Evolutionary conservation across 1,140 invertebrate genomes (phyloP), one percentile per base, ranked within the genome.

Genomic region (Wiebesia pumilae): DNA sequence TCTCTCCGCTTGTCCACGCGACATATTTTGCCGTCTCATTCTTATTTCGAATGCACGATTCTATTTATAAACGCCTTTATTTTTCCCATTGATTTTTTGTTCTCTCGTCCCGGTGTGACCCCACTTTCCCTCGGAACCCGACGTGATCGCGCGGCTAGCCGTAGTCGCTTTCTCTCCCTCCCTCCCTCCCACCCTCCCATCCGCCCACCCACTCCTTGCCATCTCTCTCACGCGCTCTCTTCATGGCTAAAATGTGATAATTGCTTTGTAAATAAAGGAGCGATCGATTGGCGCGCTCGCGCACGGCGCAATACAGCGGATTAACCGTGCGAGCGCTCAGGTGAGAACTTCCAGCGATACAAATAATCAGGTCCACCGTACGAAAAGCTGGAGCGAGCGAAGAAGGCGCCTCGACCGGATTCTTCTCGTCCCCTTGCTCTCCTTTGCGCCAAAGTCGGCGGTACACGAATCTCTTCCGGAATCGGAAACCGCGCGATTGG

Each of bases 11-110:
- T n/a, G 21, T 21, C 21, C 24, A n/a, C 75, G n/a, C 75, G 75
- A 77, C 75, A 30, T 30, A 47, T 77, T 65, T 81, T 35, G 19
- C 30, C 43, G 77, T 33, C 77, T 58, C 47, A 38, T 79, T 79
- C 33, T 80, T 65, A 62, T 80, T 62, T 40, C 35, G 30, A 62
- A 62, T 27, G 27, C 78, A 21, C 54, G 78, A 12, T 14, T 75
- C 43, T 79, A 84, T 84, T 84, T 84, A 84, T 84, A 84, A 65
- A 10, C 75, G 83, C 83, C 54, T 84, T 84, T 84, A 84, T 69
- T 84, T 84, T 84, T 79, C 62, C 83, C 83, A 79, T 84, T 38
- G 75, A 84, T 79, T 79, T 73, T 78, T 33, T 30, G 0, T 19
- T 33, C 62, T 12, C 21, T 24, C 33, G 7, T 21, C 14, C 30